Percentiles rank a stretch among this genome's conserved stretches.
These are phyloP conservation scores for Malurus leucopterus DNA, from an alignment of 2,797 vertebrate genomes.

Conservation along the genomic window DNA sequence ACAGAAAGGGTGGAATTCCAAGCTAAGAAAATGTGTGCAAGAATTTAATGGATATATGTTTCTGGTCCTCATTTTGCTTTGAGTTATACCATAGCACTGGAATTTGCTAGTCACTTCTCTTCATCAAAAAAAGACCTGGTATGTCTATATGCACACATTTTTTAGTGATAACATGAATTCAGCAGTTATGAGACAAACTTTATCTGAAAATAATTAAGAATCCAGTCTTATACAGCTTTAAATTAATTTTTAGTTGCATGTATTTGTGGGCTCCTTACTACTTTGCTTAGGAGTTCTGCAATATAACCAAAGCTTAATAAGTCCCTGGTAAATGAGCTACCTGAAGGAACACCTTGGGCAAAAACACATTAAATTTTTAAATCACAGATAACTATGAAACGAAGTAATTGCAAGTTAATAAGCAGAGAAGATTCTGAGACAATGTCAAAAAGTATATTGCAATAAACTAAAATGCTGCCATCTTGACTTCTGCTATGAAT, in stretches of 20 bases:
- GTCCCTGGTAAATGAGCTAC: neutral
- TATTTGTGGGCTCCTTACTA: neutral
- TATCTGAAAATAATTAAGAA: neutral
- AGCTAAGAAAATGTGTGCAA: neutral
- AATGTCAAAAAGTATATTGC: neutral
- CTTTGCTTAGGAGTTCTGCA: neutral
- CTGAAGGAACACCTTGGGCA: neutral
- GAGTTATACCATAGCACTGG: neutral
- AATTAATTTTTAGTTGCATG: neutral
- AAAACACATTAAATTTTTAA: neutral
- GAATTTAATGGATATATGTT: neutral
- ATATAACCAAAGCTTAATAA: neutral
- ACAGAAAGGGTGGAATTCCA: neutral
- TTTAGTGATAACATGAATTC: neutral
- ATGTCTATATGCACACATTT: neutral
- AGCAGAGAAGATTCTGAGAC: neutral
- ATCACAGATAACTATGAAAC: neutral
- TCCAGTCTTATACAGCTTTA: neutral
- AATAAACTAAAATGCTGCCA: neutral
- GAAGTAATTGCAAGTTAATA: neutral
- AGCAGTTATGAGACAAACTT: neutral
- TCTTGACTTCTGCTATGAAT: neutral
- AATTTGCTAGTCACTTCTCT: neutral
- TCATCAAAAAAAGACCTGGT: neutral
- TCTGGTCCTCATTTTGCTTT: neutral